A percentile compares a stretch with the other conserved stretches of the same genome.
Evolutionary conservation across 2,113 vertebrate genomes (phyloP).

Genomic region (Gracilinanus agilis): DNA sequence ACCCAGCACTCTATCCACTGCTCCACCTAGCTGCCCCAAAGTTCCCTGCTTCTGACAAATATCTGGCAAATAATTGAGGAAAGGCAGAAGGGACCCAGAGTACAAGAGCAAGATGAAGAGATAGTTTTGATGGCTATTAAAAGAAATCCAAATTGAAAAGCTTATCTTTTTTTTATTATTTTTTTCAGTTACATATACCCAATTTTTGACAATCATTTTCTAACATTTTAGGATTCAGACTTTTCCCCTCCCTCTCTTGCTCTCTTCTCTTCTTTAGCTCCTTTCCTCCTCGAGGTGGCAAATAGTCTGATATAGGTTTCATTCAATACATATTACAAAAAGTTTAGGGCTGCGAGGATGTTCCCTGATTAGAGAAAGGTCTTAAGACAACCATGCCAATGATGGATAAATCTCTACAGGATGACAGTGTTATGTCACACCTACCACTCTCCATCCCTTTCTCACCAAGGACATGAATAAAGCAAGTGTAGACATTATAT

Average conservation of each 20-base stretch:
- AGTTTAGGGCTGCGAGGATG: neutral
- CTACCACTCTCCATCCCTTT: neutral
- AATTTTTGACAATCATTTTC: no score
- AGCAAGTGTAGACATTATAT: neutral
- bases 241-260: no score
- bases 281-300: no score
- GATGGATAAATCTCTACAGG: neutral
- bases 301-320: no score
- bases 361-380: neutral
- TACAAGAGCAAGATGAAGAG: neutral
- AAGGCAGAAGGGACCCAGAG: neutral
- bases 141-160: constrained; percentile 16
- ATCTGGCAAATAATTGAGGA: neutral
- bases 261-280: no score
- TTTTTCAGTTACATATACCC: no score
- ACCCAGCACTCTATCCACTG: neutral
- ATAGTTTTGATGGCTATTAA: neutral
- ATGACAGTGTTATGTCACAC: accelerated
- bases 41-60: no score
- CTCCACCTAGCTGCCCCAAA: neutral
- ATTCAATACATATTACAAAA: no score
- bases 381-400: accelerated
- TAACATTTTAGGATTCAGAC: no score
- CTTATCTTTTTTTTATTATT: no score
- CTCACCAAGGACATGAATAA: neutral